Evolutionary conservation across 1,140 invertebrate species (phyloP), one percentile per base, ranked within the genome.

Genomic region (Diabrotica virgifera): DNA sequence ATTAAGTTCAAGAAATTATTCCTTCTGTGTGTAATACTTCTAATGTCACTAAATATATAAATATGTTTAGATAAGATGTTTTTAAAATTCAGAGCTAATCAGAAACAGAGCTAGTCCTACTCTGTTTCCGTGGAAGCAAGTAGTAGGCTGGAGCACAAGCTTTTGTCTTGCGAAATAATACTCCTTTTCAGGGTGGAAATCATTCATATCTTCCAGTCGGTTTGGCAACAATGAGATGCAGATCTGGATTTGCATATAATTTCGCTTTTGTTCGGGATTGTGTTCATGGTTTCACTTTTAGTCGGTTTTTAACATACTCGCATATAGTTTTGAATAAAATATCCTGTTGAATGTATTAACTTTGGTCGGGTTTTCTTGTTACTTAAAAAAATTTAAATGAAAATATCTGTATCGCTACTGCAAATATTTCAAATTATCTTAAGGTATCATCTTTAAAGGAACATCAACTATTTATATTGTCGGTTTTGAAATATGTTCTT

Each of bases 141-240:
- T 46, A 57, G 55, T 57, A 57, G 55, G 55, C 55, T 36, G 36
- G 35, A 46, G 59, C n/a, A 46, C 35, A 60, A 52, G 35, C 59
- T 51, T 59, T 60, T 60, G 59, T 60, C 13, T 60, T 52, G 36
- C 40, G 14, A 50, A 60, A 60, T 60, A 60, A 60, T 60, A 60
- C 59, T 35, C 40, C 46, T 36, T 60, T 52, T 50, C 40, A 60
- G 12, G n/a, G 40, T n/a, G 50, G 59, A 60, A 57, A 60, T 60
- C 59, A 60, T 60, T 70, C 69, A 70, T 70, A 70, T 70, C 69
- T 70, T 70, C 66, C 69, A 67, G 62, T 65, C 65, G 64, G 69
- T 70, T 70, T 70, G 69, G 69, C 61, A 65, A 70, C 69, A 70
- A 70, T 70, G 65, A 66, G 63, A 67, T 70, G 63, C 65, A 70